Evolutionary conservation across 1,140 invertebrate species (phyloP).

Genomic region (Neoseiulus cucumeris): DNA sequence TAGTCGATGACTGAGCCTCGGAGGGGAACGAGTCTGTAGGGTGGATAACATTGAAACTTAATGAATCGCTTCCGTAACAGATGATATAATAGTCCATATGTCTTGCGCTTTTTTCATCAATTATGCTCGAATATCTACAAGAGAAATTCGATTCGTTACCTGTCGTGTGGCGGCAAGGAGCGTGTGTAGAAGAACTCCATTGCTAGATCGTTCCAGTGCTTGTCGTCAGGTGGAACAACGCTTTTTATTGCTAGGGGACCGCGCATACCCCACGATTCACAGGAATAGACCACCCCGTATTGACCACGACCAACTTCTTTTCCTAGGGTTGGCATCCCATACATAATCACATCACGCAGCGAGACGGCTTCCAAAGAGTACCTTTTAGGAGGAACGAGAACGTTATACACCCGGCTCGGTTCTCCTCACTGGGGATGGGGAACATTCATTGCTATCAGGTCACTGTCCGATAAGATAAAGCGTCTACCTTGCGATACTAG

Average conservation of each 20-base stretch:
- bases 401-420: too few relatives aligned
- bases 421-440: too few relatives aligned
- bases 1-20: conserved; percentile 64
- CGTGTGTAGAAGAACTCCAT: conserved; percentile 76
- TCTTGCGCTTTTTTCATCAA: not conserved
- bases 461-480: not conserved
- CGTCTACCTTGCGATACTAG: not conserved
- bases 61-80: not conserved
- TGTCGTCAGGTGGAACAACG: conserved; percentile 67
- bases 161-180: conserved; percentile 18
- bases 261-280: conserved; percentile 49
- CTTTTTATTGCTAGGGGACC: conserved; percentile 67
- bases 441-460: too few relatives aligned
- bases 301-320: conserved; percentile 69
- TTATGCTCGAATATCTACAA: not conserved
- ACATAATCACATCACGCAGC: conserved; percentile 11
- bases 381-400: not conserved
- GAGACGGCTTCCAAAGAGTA: not conserved
- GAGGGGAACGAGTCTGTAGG: conserved; percentile 46
- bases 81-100: not conserved
- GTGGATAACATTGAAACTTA: not conserved
- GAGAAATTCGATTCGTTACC: conserved; percentile 27
- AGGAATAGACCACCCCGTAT: conserved; percentile 75
- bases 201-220: conserved; percentile 74
- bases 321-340: conserved; percentile 52